A percentile compares a stretch with the other conserved stretches of the same genome.
phyloP scores from a whole-genome alignment of 2,113 vertebrate species.

The Vombatus ursinus region DNA sequence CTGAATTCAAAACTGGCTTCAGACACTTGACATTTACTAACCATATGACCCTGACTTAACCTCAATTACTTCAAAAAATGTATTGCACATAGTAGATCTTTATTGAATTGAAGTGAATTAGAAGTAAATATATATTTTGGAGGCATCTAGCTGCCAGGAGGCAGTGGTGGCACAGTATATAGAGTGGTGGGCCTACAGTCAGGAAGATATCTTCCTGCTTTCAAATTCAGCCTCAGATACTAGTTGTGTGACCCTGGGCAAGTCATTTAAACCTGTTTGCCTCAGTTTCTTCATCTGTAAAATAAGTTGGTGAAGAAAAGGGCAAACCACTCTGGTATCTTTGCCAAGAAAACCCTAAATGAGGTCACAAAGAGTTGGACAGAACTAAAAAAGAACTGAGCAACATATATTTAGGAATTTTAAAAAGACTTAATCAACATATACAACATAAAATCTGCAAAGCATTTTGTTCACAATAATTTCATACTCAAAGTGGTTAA shows the following conservation, averaged over 20 bases:
- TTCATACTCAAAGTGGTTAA: not conserved
- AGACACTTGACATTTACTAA: not conserved
- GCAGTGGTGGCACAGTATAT: not conserved
- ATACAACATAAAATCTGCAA: conserved; percentile 6
- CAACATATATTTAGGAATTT: not conserved
- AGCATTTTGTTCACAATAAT: not conserved
- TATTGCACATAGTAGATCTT: not conserved
- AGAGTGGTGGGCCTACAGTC: not conserved
- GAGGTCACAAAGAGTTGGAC: not conserved
- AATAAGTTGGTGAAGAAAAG: not conserved
- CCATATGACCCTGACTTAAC: not conserved
- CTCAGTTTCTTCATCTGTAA: not conserved
- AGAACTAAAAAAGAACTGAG: not conserved
- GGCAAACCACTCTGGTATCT: not conserved
- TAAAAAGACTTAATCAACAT: not conserved
- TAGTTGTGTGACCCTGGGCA: not conserved
- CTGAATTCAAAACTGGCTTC: no score
- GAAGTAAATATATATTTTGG: not conserved
- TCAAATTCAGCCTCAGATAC: not conserved
- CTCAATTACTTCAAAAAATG: not conserved
- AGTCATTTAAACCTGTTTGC: not conserved
- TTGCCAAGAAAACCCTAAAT: not conserved
- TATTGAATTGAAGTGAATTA: not conserved
- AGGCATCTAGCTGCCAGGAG: no score
- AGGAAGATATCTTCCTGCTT: not conserved